Evolutionary conservation across 2,888 invertebrate species (phyloP), one percentile per base, ranked within the genome.

Genomic region (Tyria jacobaeae): DNA sequence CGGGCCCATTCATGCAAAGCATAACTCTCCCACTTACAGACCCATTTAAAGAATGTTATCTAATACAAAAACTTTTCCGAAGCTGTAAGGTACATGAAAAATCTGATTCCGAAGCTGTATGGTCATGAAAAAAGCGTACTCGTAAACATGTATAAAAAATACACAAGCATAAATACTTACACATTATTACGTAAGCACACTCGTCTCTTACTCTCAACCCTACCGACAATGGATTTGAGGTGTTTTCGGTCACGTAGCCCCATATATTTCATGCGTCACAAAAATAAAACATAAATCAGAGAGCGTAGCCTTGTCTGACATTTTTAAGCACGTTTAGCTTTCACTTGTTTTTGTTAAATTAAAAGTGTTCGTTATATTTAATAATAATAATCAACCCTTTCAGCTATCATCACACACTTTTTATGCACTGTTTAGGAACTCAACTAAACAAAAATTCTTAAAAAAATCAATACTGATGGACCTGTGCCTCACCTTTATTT

Each of bases 251-350:
- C 63, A 54, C 47, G 52, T 57, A 57, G n/a, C 6, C 57, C 59
- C 64, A 59, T 76, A 69, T 71, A 74, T 74, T 68, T 64, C 60
- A 76, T 63, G 70, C 57, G 72, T 66, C 75, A 73, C 76, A 74
- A 60, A 75, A 77, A 77, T 75, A 72, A 50, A 57, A 62, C 60
- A 70, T 77, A 75, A 75, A 75, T 75, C 75, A 70, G 57, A 61
- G 57, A 63, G 62, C 64, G 57, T 39, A 47, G 64, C 60, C 56
- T 58, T 44, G 44, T 35, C 49, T 61, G 72, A 72, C 75, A 62
- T 64, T 72, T 75, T 77, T 72, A 75, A 75, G 67, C 70, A 62
- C 64, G 70, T 60, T 70, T 49, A 35, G 63, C 55, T 57, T 62
- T 62, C 70, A 70, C 53, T 63, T 59, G 27, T 63, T 62, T 68